Conservation (phyloP, 2,113 vertebrate species). For the Telmatochromis sp. region DNA sequence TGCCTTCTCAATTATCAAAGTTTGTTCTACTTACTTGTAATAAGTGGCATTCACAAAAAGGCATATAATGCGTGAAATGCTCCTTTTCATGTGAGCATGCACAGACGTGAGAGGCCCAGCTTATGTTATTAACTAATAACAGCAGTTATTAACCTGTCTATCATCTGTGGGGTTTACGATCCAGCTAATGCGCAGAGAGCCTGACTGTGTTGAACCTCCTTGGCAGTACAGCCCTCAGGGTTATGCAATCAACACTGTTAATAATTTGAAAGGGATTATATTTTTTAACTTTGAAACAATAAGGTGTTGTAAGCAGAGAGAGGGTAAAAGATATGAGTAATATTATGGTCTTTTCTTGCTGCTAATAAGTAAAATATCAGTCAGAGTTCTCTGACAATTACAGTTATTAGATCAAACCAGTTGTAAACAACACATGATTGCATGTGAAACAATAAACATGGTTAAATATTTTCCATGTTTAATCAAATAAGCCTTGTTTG, state of each 20-base stretch:
- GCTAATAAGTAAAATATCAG: neutral
- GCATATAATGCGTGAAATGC: neutral
- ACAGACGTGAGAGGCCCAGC: neutral
- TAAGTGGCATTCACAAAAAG: neutral
- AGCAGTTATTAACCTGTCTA: neutral
- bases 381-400: neutral
- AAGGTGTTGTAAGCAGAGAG: neutral
- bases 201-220: neutral
- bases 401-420: neutral
- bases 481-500: neutral
- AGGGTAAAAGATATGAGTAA: neutral
- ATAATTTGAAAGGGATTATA: neutral
- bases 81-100: neutral
- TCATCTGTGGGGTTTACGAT: neutral
- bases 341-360: neutral
- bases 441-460: neutral
- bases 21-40: neutral
- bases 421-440: neutral
- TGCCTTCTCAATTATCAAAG: neutral
- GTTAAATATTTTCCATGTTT: neutral
- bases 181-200: neutral
- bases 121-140: neutral
- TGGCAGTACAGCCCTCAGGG: neutral
- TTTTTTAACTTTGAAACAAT: neutral
- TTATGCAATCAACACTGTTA: neutral